A percentile compares a stretch with the other conserved stretches of the same genome.
Conservation (phyloP, 1,140 invertebrate genomes). For the Scaptomyza hsui region DNA sequence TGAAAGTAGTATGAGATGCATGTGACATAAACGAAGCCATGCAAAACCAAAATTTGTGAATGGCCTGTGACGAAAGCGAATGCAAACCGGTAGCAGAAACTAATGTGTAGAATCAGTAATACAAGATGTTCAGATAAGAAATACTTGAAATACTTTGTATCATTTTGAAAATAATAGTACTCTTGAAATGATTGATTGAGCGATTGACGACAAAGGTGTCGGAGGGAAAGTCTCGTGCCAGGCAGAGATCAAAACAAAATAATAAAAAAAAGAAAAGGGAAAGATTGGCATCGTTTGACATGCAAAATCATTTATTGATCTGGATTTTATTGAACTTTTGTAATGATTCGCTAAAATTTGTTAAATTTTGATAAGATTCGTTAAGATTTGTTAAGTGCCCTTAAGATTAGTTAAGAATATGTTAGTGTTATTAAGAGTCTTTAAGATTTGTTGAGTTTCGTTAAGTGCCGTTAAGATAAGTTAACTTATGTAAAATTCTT, state of each 20-base stretch:
- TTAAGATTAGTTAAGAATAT: too few species aligned
- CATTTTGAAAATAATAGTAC: background rate
- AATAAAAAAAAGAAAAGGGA: background rate
- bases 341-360: too few species aligned
- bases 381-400: too few species aligned
- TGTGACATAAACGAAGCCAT: constrained; percentile 45
- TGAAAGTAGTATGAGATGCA: constrained; percentile 64
- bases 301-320: too few species aligned
- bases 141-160: constrained; percentile 5
- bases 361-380: too few species aligned
- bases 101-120: constrained; percentile 26
- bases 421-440: too few species aligned
- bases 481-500: too few species aligned
- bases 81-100: background rate
- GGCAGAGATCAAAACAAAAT: constrained; percentile 9
- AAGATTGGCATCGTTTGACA: too few species aligned
- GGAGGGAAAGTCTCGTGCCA: constrained; percentile 41
- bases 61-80: constrained; percentile 1
- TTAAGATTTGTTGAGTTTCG: too few species aligned
- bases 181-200: constrained; percentile 28
- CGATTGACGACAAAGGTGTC: constrained; percentile 6
- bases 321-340: too few species aligned
- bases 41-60: constrained; percentile 9
- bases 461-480: too few species aligned
- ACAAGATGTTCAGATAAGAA: background rate